These are phyloP conservation scores for Steinernema scapterisci DNA, from an alignment of 2,888 invertebrate genomes.

Conservation along the genomic window DNA sequence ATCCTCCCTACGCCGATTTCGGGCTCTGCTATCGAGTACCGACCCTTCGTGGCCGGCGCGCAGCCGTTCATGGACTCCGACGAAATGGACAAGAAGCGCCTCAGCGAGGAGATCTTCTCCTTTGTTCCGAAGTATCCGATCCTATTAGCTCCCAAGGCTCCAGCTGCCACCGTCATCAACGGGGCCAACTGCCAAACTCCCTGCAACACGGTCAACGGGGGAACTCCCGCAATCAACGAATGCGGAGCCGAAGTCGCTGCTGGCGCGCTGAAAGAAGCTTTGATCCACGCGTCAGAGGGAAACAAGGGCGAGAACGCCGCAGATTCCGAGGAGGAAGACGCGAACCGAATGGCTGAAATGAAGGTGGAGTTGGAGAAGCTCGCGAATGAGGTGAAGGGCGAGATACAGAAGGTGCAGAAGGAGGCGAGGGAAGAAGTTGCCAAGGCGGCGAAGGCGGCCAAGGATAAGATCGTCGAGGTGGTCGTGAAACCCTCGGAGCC, in stretches of 20 bases:
- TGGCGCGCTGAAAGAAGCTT: slow-evolving; percentile 33
- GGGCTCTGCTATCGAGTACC: slow-evolving; percentile 38
- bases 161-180: not conserved
- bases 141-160: slow-evolving; percentile 20
- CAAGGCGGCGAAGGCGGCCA: slow-evolving; percentile 6
- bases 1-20: slow-evolving; percentile 47
- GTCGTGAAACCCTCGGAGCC: not conserved
- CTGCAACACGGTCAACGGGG: slow-evolving; percentile 12
- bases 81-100: slow-evolving; percentile 42
- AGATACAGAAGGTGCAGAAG: slow-evolving; percentile 19
- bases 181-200: not conserved
- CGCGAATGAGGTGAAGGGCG: slow-evolving; percentile 24
- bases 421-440: slow-evolving; percentile 25
- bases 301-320: not conserved
- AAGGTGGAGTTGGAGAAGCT: slow-evolving; percentile 22
- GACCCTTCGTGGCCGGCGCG: slow-evolving; percentile 43
- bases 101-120: slow-evolving; percentile 38
- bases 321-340: slow-evolving; percentile 12
- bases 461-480: slow-evolving; percentile 14
- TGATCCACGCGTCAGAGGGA: slow-evolving; percentile 30
- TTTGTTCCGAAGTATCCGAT: slow-evolving; percentile 42
- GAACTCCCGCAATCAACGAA: slow-evolving; percentile 18
- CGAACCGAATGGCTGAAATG: slow-evolving; percentile 15
- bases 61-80: slow-evolving; percentile 44
- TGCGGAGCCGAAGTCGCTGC: slow-evolving; percentile 11